Base-by-base conservation (phyloP, 2,888 invertebrate species). In the Sinohyriopsis cumingii region DNA sequence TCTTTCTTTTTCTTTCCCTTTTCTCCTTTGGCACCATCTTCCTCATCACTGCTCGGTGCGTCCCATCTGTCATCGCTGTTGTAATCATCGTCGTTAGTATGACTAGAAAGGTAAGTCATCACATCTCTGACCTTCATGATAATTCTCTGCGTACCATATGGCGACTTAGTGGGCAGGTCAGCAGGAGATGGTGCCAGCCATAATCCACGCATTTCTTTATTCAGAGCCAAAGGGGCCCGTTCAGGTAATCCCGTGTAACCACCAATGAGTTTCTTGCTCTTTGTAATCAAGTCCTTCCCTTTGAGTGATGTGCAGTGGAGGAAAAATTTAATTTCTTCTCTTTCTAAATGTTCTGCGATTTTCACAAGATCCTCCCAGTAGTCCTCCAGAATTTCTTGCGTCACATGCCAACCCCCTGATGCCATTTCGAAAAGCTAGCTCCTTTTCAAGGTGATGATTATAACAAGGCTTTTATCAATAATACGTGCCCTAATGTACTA, bases 261-360 rank as follows among this genome's bases (percentile, higher is more conserved):
- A n/a, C 78, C 78, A 60, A 59, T 63, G 20, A 79, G 57, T 25
- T 67, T 28, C 22, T 65, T 71, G 20, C 59, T 61, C 28, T 73
- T 67, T 56, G 65, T 55, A 54, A 79, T 79, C 3, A 65, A 56
- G 19, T 75, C 75, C 59, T 75, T 76, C 20, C 76, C 76, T 9
- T 53, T 76, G 22, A 76, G 53, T 28, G 78, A 63, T 25, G 78
- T 75, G 54, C 76, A 75, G 55, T 79, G 78, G 45, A 73, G 63
- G 45, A 78, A 76, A 61, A 57, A 78, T 57, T 78, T 76, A 5
- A 78, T 75, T 65, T 78, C 78, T 55, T 75, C 75, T 59, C 71
- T 65, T 54, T 78, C 75, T n/a, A 67, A 61, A 28, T 73, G 68
- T 60, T 73, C 63, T 62, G 73, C 22, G 18, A 55, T 54, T 24